Base-by-base conservation (phyloP, 2,797 vertebrate species). In the Antrozous pallidus region DNA sequence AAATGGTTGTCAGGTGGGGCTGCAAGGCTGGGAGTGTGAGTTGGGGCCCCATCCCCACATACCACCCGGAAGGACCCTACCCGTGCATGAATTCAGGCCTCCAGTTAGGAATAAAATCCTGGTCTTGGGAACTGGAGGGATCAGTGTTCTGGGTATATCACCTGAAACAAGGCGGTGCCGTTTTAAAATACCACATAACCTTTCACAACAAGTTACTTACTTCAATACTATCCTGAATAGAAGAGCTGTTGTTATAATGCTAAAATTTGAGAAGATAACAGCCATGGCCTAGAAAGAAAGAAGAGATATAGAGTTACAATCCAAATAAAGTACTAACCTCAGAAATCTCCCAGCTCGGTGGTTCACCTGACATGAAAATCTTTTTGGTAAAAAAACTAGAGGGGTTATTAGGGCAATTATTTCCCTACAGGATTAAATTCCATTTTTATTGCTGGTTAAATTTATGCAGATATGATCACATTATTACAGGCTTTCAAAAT, bases 201-300 rank as follows among this genome's bases (percentile, higher is more conserved):
- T 97, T 97, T 77, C 94, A 80, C 65, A 96, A 95, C 84, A 86
- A 90, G 89, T 93, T 93, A 98, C 99, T 99, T 99, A 99, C 99
- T 99, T 99, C 51, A 99, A 97, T 95, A 99, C 99, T 88, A 99
- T 96, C 96, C 99, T 98, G 98, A 99, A 99, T 90, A 99, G 99
- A 89, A 99, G 98, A 86, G 99, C 99, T 96, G 99, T 99, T 97
- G 99, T 99, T 98, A 99, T 98, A 97, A 99, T 99, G 95, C 99
- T 99, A 98, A 99, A 99, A 98, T 99, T 99, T 97, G 99, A 99
- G 98, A 99, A 99, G 95, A 99, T 97, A 83, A 99, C 99, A 71
- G 99, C 99, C 99, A 99, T 99, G 94, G 99, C 99, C 99, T 99
- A 98, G 93, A 98, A 97, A 96, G 73, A 97, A 97, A 97, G 89